Base-by-base conservation (phyloP, 2,888 invertebrate genomes). In the Epirrita christyi region DNA sequence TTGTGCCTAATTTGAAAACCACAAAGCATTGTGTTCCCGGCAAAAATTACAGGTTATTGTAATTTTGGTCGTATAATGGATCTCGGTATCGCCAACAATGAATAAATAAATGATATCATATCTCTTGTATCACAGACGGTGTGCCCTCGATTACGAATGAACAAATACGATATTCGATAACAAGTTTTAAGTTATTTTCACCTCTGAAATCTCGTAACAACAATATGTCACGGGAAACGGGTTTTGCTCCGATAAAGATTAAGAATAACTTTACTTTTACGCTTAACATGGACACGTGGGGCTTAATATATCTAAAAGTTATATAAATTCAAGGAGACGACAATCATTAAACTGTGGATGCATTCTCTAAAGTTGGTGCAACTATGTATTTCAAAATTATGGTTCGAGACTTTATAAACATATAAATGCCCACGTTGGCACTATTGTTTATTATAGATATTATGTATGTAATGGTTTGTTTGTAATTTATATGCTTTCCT, bases 71-170 rank as follows among this genome's bases (percentile, higher is more conserved):
- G 21, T 21, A 21, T 32, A 32, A 32, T n/a, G 6, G n/a, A 38
- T 38, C 38, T 38, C 38, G 7, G 45, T 52, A 45, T 44, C 38
- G 28, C n/a, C n/a, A 11, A 38, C 32, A 43, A 38, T 28, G 28
- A 15, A 28, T 44, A 47, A 55, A 55, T 49, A 47, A 55, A 55
- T 49, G 57, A 45, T 52, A 59, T 48, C 36, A 14, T 43, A 55
- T 54, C 61, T 40, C 43, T n/a, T 32, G 15, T 55, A 59, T 60
- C 55, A 44, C 28, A 68, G 57, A 62, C 62, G 50, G 47, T 46
- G 27, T 58, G 63, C 50, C 60, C 62, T 66, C 65, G 63, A 68
- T 70, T 67, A 63, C 58, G 42, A 32, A 15, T 64, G 51, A 34
- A 46, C 32, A 46, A 51, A 46, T 51, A 36, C 32, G 15, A 36